phyloP scores from a whole-genome alignment of 2,797 vertebrate species.

The Spinibarbus caldwelli region DNA sequence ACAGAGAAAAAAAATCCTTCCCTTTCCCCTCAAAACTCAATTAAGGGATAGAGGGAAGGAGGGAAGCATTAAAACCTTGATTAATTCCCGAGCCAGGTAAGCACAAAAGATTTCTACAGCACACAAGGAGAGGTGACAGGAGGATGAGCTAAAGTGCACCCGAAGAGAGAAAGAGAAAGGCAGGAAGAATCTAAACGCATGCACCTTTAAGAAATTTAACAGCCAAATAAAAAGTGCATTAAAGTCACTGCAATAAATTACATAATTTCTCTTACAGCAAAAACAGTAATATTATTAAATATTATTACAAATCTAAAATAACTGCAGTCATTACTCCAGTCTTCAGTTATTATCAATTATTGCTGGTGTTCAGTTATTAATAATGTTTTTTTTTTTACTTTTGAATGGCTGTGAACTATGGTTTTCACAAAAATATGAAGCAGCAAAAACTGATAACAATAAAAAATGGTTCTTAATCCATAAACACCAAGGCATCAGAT shows the following conservation, averaged over 20 bases:
- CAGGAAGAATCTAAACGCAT: slow-evolving; percentile 5
- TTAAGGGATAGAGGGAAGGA: slow-evolving; percentile 76
- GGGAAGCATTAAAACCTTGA: slow-evolving; percentile 81
- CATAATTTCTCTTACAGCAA: neutral
- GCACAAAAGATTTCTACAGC: slow-evolving; percentile 79
- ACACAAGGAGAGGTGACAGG: slow-evolving; percentile 68
- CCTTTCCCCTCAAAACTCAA: slow-evolving; percentile 72
- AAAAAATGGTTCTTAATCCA: neutral
- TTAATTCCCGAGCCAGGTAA: slow-evolving; percentile 76
- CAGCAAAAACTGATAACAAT: neutral
- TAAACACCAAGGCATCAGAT: neutral
- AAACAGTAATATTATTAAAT: neutral
- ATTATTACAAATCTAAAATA: neutral
- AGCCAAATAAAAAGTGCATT: neutral
- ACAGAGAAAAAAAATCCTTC: slow-evolving; percentile 63
- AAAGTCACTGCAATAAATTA: neutral
- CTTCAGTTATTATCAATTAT: neutral
- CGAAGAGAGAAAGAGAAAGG: slow-evolving; percentile 71
- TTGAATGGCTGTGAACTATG: neutral
- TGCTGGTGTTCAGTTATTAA: neutral
- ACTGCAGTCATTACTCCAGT: neutral
- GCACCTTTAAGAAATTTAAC: neutral
- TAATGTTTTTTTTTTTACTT: neutral
- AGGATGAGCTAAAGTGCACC: slow-evolving; percentile 61
- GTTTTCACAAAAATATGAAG: neutral